Evolutionary conservation across 1,140 invertebrate species (phyloP).

Genomic region (Eciton burchellii): DNA sequence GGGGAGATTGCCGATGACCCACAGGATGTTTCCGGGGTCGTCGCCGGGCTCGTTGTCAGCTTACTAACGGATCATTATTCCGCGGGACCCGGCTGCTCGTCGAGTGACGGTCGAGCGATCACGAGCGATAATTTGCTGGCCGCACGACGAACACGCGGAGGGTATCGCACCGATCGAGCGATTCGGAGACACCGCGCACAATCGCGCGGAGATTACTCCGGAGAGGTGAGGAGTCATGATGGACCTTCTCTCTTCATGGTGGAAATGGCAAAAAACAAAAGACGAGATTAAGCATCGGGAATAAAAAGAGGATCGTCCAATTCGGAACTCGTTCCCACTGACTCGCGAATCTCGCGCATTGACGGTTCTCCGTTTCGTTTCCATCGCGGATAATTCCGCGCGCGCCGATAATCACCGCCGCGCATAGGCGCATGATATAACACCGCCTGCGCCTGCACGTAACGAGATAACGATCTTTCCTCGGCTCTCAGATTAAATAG

Average conservation of each 20-base stretch:
- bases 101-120: neutral
- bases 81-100: neutral
- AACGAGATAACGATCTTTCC: slow-evolving; percentile 54
- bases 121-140: slow-evolving; percentile 6
- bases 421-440: slow-evolving; percentile 2
- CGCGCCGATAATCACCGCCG: slow-evolving; percentile 31
- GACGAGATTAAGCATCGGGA: no score
- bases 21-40: slow-evolving; percentile 64
- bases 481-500: slow-evolving; percentile 57
- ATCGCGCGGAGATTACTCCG: neutral
- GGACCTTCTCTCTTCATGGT: no score
- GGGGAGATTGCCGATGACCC: slow-evolving; percentile 80
- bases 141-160: neutral
- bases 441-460: neutral
- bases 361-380: neutral
- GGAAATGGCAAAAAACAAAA: neutral
- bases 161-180: neutral
- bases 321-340: no score
- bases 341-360: neutral
- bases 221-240: no score
- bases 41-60: slow-evolving; percentile 29
- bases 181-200: neutral
- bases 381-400: slow-evolving; percentile 12
- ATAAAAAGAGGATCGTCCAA: no score
- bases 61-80: slow-evolving; percentile 28